phyloP scores from a whole-genome alignment of 2,888 invertebrate genomes.

The Chalcis sispes region DNA sequence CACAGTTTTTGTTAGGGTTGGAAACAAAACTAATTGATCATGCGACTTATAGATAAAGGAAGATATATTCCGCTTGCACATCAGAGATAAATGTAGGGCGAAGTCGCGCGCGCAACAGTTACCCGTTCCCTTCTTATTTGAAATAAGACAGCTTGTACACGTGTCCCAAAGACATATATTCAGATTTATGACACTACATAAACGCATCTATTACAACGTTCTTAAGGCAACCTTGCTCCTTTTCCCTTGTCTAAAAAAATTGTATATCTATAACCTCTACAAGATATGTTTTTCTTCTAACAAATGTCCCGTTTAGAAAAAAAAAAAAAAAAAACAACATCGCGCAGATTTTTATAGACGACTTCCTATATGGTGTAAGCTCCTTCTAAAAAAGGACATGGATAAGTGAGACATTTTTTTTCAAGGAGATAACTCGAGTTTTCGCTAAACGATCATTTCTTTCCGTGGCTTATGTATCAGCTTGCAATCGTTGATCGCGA shows the following conservation, averaged over 20 bases:
- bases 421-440: neutral
- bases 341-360: neutral
- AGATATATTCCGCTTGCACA: constrained; percentile 23
- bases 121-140: too few relatives aligned
- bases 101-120: too few relatives aligned
- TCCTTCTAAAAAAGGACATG: neutral
- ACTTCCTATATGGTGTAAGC: neutral
- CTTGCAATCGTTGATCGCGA: neutral
- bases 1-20: too few relatives aligned
- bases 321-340: constrained; percentile 6
- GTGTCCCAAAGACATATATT: constrained; percentile 8
- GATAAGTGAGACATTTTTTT: constrained; percentile 14
- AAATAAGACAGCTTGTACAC: neutral
- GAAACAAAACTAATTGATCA: constrained; percentile 60
- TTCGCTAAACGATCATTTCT: constrained; percentile 37
- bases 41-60: constrained; percentile 54
- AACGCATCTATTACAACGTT: too few relatives aligned
- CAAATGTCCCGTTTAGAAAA: too few relatives aligned
- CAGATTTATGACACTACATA: too few relatives aligned
- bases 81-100: neutral
- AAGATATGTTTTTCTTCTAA: too few relatives aligned
- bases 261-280: too few relatives aligned
- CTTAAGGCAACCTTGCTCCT: too few relatives aligned
- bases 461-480: constrained; percentile 14
- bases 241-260: too few relatives aligned